phyloP scores from a whole-genome alignment of 2,797 vertebrate genomes.

The Vipera latastei region DNA sequence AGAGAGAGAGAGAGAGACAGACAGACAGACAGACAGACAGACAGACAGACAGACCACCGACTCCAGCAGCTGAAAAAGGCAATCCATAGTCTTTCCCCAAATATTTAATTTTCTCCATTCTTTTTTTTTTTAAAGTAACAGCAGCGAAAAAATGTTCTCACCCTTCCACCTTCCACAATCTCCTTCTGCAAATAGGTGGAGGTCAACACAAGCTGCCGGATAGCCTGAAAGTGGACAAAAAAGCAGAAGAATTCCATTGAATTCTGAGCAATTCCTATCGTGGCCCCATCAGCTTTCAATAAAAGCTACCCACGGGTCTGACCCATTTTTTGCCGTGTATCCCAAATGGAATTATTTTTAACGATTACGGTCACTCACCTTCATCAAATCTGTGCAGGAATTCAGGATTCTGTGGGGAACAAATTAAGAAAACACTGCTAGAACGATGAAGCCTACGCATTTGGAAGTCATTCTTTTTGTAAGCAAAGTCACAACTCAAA shows the following conservation, averaged over 20 bases:
- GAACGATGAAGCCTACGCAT: neutral
- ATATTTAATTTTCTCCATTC: neutral
- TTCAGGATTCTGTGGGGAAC: constrained; percentile 82
- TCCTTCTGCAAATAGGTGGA: constrained; percentile 95
- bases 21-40: too few species aligned
- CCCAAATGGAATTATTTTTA: neutral
- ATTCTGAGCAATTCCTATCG: neutral
- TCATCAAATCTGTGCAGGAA: constrained; percentile 96
- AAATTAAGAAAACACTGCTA: neutral
- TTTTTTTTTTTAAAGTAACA: neutral
- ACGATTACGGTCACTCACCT: constrained; percentile 74
- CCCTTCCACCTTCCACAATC: constrained; percentile 91
- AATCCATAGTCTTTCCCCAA: neutral
- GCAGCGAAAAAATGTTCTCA: constrained; percentile 66
- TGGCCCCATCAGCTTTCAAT: too few species aligned
- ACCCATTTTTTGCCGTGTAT: neutral
- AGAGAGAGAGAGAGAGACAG: too few species aligned
- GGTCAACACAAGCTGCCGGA: constrained; percentile 84
- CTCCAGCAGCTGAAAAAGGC: neutral
- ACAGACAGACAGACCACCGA: too few species aligned
- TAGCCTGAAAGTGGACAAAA: constrained; percentile 76
- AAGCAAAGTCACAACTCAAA: neutral
- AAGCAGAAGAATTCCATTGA: fast-evolving
- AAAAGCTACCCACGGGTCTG: neutral
- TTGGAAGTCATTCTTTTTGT: neutral